phyloP scores from a whole-genome alignment of 2,888 invertebrate species.

The Cloeon dipterum region DNA sequence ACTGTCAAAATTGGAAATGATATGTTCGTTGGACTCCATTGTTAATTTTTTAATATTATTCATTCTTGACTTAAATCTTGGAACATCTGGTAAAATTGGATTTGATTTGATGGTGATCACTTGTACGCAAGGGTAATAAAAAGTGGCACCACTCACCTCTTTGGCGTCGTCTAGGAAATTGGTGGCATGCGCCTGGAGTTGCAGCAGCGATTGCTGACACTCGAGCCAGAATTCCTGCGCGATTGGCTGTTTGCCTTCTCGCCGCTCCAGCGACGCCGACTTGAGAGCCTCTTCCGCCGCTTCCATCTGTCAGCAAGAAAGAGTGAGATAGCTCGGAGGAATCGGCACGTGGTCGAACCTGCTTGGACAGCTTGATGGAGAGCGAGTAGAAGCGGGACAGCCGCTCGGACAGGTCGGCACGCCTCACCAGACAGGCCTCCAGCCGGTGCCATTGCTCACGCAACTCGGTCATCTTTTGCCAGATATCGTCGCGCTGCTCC shows the following conservation, averaged over 20 bases:
- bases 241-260: constrained; percentile 25
- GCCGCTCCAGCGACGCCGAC: constrained; percentile 18
- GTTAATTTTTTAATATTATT: too few relatives aligned
- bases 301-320: constrained; percentile 26
- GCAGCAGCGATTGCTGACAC: constrained; percentile 34
- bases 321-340: too few relatives aligned
- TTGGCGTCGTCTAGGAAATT: constrained; percentile 36
- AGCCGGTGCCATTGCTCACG: constrained; percentile 37
- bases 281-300: constrained; percentile 33
- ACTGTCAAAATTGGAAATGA: too few relatives aligned
- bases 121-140: too few relatives aligned
- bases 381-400: constrained; percentile 50
- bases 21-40: too few relatives aligned
- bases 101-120: too few relatives aligned
- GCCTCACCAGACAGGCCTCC: constrained; percentile 29
- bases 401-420: constrained; percentile 35
- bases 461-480: constrained; percentile 34
- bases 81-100: too few relatives aligned
- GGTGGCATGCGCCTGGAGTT: constrained; percentile 39
- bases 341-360: background rate
- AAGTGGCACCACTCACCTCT: constrained; percentile 30
- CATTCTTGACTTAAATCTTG: too few relatives aligned
- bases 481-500: constrained; percentile 34
- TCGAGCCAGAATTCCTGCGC: constrained; percentile 35
- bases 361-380: constrained; percentile 33